Percentiles rank a stretch among this genome's conserved stretches.
Evolutionary conservation across 2,888 invertebrate species (phyloP).

Genomic region (Brachynemurus nebulosus): DNA sequence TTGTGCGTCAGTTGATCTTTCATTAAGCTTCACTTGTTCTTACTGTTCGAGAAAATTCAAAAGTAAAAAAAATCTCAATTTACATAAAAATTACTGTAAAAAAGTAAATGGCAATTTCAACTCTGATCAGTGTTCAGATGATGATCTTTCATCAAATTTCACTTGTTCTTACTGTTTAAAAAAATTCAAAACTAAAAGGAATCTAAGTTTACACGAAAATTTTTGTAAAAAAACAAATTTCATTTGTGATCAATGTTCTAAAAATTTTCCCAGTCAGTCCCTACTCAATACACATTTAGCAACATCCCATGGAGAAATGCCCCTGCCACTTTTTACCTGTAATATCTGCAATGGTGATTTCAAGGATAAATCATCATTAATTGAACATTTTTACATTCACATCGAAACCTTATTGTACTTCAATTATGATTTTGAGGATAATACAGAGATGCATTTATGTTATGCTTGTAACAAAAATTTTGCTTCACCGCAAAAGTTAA

Average conservation of each 20-base stretch:
- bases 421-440: background rate
- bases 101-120: no score
- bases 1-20: background rate
- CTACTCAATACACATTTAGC: background rate
- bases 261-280: background rate
- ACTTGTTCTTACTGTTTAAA: background rate
- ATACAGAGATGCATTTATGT: background rate
- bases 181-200: background rate
- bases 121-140: no score
- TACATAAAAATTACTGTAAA: no score
- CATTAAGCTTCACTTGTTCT: background rate
- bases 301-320: background rate
- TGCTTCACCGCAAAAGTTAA: background rate
- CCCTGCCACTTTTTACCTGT: no score
- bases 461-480: background rate
- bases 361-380: background rate
- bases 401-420: background rate
- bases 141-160: no score
- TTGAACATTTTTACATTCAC: background rate
- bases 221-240: background rate
- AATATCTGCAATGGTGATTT: background rate
- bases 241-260: background rate
- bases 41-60: background rate
- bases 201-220: background rate
- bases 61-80: no score